phyloP scores from a whole-genome alignment of 2,797 vertebrate species.

The Halcyon chelicuti region DNA sequence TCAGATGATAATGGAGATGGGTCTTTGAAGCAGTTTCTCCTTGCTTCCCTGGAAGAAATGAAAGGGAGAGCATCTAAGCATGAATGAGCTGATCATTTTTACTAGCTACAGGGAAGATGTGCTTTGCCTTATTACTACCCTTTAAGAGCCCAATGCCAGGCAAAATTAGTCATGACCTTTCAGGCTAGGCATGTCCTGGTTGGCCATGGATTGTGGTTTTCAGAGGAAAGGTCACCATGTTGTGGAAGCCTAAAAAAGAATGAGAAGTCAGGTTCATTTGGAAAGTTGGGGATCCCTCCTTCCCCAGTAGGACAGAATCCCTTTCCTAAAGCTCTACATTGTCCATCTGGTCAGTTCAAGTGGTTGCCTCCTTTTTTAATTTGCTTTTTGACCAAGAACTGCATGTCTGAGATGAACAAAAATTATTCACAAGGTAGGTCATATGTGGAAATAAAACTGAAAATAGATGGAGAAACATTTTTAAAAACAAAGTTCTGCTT shows the following conservation, averaged over 20 bases:
- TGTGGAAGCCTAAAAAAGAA: slow-evolving; percentile 69
- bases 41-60: slow-evolving; percentile 84
- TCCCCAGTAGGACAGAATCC: slow-evolving; percentile 26
- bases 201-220: slow-evolving; percentile 60
- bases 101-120: slow-evolving; percentile 45
- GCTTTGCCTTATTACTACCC: slow-evolving; percentile 34
- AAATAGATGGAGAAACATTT: background rate
- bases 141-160: slow-evolving; percentile 54
- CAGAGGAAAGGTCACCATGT: slow-evolving; percentile 64
- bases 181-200: slow-evolving; percentile 63
- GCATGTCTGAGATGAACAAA: background rate
- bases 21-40: slow-evolving; percentile 82
- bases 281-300: slow-evolving; percentile 20
- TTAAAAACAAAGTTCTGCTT: background rate
- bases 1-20: slow-evolving; percentile 82
- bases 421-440: background rate
- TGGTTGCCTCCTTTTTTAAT: background rate
- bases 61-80: slow-evolving; percentile 81
- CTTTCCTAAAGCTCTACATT: background rate
- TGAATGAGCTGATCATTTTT: slow-evolving; percentile 60
- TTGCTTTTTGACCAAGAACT: background rate
- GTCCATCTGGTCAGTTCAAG: background rate
- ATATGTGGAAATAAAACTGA: background rate
- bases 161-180: slow-evolving; percentile 66
- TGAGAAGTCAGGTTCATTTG: slow-evolving; percentile 56